Evolutionary conservation across 2,888 invertebrate genomes (phyloP), one percentile per base, ranked within the genome.

Genomic region (Cyclophora punctaria): DNA sequence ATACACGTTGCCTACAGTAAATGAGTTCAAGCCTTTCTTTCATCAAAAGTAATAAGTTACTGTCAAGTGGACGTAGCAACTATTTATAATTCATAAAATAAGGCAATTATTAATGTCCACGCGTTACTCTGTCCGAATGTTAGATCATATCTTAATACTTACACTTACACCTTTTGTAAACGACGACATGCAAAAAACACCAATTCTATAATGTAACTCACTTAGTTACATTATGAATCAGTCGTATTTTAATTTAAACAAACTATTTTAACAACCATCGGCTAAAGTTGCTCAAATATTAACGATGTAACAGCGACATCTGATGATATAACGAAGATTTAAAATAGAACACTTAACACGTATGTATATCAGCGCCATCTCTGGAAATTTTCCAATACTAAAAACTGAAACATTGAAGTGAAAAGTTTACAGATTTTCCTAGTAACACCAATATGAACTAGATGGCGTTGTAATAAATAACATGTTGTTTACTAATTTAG

Each of bases 21-120:
- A 56, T 57, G 56, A 51, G 50, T 55, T 48, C 56, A 58, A 64
- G 63, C 61, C 58, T 63, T 62, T 62, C 57, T 60, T 60, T 61
- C 52, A 57, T 50, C 61, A 62, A 51, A 60, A 62, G 64, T 62
- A 64, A 62, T 62, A 62, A 60, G 55, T 47, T 45, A 47, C 46
- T 47, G 53, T 50, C 52, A 57, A 48, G 51, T 50, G 48, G 53
- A 7, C 41, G 48, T 49, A 51, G 35, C 44, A 53, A 52, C 49
- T 37, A 37, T 52, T 46, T 44, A 47, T 20, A 20, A 46, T 48
- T 45, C 44, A 41, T 7, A 49, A 53, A 51, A 56, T 49, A 53
- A 42, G 20, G 60, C 52, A 50, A 50, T 47, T 53, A 56, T 56
- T 57, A 35, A 60, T 56, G 48, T 0, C 4, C 5, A 20, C 20